Evolutionary conservation across 2,797 vertebrate species (phyloP), one percentile per base, ranked within the genome.

Genomic region (Cetoscarus ocellatus): DNA sequence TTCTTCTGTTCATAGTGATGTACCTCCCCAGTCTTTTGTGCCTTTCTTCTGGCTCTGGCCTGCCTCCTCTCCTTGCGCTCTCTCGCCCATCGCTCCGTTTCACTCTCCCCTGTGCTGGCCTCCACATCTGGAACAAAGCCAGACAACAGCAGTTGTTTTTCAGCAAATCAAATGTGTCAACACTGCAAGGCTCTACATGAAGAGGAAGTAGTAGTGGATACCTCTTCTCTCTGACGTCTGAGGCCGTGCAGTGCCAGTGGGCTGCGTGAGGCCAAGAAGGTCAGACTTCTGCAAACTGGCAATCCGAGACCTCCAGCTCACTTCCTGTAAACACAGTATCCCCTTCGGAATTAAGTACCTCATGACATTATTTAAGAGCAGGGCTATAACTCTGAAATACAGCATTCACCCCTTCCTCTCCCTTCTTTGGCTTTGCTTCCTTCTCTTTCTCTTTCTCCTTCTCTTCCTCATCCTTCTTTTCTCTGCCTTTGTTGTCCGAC

Each of bases 281-380:
- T 96, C 95, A 0, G 95, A 96, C 91, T 96, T 96, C 88, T 96
- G 95, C 78, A 96, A 87, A 75, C 94, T 96, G 83, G 95, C 95
- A 35, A 96, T 95, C 18, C 95, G 93, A 84, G 95, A 95, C 78
- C 95, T 93, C 95, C 95, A 96, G 86, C 94, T 96, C 76, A 95
- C 93, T 88, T 96, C 95, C 94, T 95, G 83, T 61, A 67, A 82
- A 83, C 51, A 76, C 48, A 86, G 18, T 27, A 63, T 56, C 57
- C 61, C 68, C 75, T 7, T 10, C 6, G 9, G 59, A 18, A 56
- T 76, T 84, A 47, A 84, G 27, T 3, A 18, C 84, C 72, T 82
- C 67, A 18, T 47, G 49, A 57, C 43, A 8, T 77, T 60, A 64
- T 45, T 52, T 27, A 75, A 77, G 50, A 53, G 12, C 50, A 63